Evolutionary conservation across 2,797 vertebrate species (phyloP), one percentile per base, ranked within the genome.

Genomic region (Vespertilio murinus): DNA sequence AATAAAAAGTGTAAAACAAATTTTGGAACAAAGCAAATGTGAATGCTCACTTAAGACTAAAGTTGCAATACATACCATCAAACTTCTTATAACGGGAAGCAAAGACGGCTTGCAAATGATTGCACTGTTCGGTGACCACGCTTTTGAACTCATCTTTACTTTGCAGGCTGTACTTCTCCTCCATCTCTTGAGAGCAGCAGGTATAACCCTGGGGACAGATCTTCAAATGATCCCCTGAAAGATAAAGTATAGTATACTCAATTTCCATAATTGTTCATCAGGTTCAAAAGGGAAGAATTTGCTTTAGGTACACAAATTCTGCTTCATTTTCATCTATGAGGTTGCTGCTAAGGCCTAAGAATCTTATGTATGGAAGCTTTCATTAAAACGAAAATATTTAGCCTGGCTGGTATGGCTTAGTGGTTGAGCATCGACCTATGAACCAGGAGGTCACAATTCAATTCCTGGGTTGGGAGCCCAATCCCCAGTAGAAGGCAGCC

Each of bases 131-230:
- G 8, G 97, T 97, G 0, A 99, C 98, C 0, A 99, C 99, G 0
- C 98, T 99, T 98, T 99, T 99, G 98, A 99, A 99, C 97, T 99
- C 99, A 0, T 98, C 98, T 98, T 98, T 99, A 97, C 99, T 99
- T 97, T 99, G 99, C 96, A 99, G 98, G 94, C 99, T 98, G 96
- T 99, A 99, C 97, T 99, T 99, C 97, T 99, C 99, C 96, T 99
- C 99, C 99, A 99, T 99, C 97, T 99, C 99, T 98, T 98, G 98
- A 23, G 99, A 99, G 97, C 99, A 99, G 98, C 99, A 99, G 2
- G 99, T 99, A 98, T 98, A 99, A 86, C 98, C 98, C 97, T 99
- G 99, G 0, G 99, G 98, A 98, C 99, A 99, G 92, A 99, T 99
- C 98, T 99, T 99, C 98, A 99, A 98, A 77, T 99, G 98, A 82